These are phyloP conservation scores for Campopleginae sp. DNA, from an alignment of 2,888 invertebrate genomes.

Conservation along the genomic window DNA sequence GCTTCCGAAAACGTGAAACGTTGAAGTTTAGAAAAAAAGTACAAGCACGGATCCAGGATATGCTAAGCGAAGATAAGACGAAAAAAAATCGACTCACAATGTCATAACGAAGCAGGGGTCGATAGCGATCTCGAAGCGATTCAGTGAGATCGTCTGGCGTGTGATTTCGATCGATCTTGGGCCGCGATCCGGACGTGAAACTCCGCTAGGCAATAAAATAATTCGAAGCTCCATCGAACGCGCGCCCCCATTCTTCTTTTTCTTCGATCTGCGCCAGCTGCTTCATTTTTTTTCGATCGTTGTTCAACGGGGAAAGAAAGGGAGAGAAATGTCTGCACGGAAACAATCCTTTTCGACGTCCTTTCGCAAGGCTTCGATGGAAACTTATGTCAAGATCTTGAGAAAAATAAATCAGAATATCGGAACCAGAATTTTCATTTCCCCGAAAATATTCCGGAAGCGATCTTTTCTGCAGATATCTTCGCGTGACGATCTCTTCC, in stretches of 20 bases:
- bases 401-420: not conserved
- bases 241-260: slow-evolving; percentile 22
- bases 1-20: not conserved
- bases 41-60: too few relatives aligned
- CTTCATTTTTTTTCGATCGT: slow-evolving; percentile 17
- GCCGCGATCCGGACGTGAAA: slow-evolving; percentile 1
- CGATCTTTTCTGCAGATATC: slow-evolving; percentile 13
- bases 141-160: slow-evolving; percentile 40
- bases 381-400: too few relatives aligned
- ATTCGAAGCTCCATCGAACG: slow-evolving; percentile 49
- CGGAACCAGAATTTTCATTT: slow-evolving; percentile 35
- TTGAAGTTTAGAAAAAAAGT: not conserved
- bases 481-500: slow-evolving; percentile 4
- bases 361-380: slow-evolving; percentile 12
- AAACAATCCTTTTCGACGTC: slow-evolving; percentile 63
- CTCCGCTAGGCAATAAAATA: slow-evolving; percentile 32
- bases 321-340: slow-evolving; percentile 30
- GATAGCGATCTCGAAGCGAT: slow-evolving; percentile 58
- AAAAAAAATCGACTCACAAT: slow-evolving; percentile 33
- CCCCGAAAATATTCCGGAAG: not conserved
- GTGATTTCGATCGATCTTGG: slow-evolving; percentile 48
- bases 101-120: slow-evolving; percentile 32
- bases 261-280: slow-evolving; percentile 62
- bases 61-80: not conserved
- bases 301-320: too few relatives aligned